phyloP scores from a whole-genome alignment of 2,888 invertebrate genomes.

The Platycnemis pennipes region DNA sequence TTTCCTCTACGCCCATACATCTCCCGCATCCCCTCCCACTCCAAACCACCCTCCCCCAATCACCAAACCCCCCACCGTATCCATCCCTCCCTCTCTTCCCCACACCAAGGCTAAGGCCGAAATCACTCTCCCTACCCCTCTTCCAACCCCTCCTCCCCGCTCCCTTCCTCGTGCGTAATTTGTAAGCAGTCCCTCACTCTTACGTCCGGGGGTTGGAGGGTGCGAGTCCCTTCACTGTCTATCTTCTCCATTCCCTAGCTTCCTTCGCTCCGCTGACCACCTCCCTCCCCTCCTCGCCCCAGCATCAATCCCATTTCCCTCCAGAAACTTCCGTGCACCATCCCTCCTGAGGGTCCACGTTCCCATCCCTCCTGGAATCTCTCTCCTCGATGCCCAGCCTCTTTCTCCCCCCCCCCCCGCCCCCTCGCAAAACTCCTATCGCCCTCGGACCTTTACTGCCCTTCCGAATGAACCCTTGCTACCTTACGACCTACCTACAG shows the following conservation, averaged over 20 bases:
- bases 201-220: background rate
- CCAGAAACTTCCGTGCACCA: background rate
- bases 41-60: background rate
- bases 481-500: background rate
- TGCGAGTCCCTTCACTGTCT: background rate
- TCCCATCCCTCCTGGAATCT: background rate
- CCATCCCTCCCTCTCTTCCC: background rate
- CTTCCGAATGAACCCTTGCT: slow-evolving; percentile 5
- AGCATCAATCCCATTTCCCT: slow-evolving; percentile 7
- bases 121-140: background rate
- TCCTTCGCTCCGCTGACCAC: background rate
- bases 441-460: slow-evolving; percentile 41
- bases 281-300: background rate
- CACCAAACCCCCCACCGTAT: background rate
- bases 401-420: background rate
- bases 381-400: background rate
- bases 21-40: background rate
- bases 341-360: background rate
- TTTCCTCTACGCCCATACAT: background rate
- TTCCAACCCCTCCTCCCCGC: background rate
- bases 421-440: background rate
- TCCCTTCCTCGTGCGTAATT: slow-evolving; percentile 14
- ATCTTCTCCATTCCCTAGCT: background rate
- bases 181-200: slow-evolving; percentile 34
- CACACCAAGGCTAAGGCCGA: background rate